Conservation (phyloP, 2,797 vertebrate genomes). For the Aphelocoma californica region DNA sequence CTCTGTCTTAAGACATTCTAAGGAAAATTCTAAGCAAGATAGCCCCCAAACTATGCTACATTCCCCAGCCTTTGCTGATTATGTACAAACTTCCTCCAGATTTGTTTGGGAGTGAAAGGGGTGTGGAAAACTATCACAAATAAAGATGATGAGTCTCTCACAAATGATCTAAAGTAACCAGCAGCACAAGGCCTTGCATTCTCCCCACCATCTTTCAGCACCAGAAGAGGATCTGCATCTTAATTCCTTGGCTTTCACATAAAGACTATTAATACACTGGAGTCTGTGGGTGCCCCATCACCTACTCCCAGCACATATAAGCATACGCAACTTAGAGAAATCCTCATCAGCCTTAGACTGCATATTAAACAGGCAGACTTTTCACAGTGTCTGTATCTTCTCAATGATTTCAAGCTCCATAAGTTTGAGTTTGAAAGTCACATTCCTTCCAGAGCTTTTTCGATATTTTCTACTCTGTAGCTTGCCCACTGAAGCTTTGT, state of each 20-base stretch:
- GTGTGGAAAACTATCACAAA: neutral
- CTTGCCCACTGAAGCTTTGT: neutral
- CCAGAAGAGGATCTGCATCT: neutral
- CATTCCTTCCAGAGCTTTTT: neutral
- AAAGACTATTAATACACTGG: neutral
- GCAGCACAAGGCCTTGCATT: neutral
- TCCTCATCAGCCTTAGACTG: neutral
- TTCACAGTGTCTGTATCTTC: neutral
- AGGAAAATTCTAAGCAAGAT: neutral
- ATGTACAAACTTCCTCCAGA: neutral
- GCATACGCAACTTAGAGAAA: neutral
- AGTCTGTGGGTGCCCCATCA: neutral
- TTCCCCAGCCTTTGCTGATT: neutral
- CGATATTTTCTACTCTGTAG: neutral
- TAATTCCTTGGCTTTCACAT: neutral
- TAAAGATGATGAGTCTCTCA: neutral
- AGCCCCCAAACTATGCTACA: neutral
- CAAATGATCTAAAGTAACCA: neutral
- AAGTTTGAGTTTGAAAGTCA: neutral
- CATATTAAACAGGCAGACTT: neutral
- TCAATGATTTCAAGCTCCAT: neutral
- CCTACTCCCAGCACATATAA: neutral
- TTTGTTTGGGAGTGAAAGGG: neutral
- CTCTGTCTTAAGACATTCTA: neutral
- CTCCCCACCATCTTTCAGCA: neutral